Evolutionary conservation across 2,113 vertebrate species (phyloP), one percentile per base, ranked within the genome.

Genomic region (Mesocricetus auratus): DNA sequence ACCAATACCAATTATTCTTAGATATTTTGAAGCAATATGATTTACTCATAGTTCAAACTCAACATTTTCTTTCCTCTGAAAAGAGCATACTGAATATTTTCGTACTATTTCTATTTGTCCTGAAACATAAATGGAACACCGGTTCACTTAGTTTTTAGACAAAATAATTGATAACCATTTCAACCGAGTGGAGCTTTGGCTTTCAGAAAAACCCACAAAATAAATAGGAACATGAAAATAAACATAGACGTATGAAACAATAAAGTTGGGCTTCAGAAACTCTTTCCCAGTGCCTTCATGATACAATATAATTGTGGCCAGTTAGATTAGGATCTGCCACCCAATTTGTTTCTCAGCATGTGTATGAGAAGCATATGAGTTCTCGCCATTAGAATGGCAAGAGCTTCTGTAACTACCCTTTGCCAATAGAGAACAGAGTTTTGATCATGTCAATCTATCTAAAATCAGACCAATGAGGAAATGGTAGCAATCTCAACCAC

Each of bases 1-100:
- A 36, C 82, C 66, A 96, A 53, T 79, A 9, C 78, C 91, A 94
- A 89, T 90, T 97, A n/a, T 53, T 97, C 85, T 93, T 89, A 58
- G n/a, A 83, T 19, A 77, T 94, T 97, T 98, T 90, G 47, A 53
- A 97, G 95, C 19, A 42, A 26, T 79, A 0, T 11, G 26, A 91
- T 0, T 78, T 68, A 69, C 86, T 94, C 2, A 39, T 45, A 85
- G 71, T 91, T 96, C 45, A 22, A 66, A 86, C 26, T 42, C 16
- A 75, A 24, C 4, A 4, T 86, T 91, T 96, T 69, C 42, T 89
- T 81, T 93, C 66, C 31, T 91, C 47, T n/a, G n/a, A 86, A 42
- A 81, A 81, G 15, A 33, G 11, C 68, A 1, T 93, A 36, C 86
- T 45, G 68, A 64, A 39, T 85, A 71, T 94, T 94, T 94, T 94